A percentile compares a stretch with the other conserved stretches of the same genome.
Evolutionary conservation across 1,140 invertebrate genomes (phyloP).

Genomic region (Coelopa frigida): DNA sequence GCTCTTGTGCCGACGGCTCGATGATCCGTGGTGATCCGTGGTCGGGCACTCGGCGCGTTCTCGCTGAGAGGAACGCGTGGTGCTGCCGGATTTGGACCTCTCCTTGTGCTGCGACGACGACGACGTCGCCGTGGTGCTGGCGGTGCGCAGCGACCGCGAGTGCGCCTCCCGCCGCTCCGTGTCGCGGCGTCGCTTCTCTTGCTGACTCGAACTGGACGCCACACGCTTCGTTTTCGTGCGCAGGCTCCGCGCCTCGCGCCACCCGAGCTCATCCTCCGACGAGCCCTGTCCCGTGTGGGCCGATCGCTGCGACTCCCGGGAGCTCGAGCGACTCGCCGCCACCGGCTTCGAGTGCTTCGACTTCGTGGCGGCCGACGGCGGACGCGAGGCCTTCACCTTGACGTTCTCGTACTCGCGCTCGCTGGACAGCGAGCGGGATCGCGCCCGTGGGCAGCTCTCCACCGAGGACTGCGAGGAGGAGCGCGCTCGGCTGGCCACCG

Average conservation of each 20-base stretch:
- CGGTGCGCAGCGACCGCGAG: too few species aligned
- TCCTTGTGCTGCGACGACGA: background rate
- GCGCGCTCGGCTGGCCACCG: constrained; percentile 20
- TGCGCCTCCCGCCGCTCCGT: background rate
- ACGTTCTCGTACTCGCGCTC: constrained; percentile 15
- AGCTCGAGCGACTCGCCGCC: constrained; percentile 22
- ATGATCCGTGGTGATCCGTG: background rate
- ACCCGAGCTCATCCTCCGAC: constrained; percentile 23
- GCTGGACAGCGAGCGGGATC: constrained; percentile 25
- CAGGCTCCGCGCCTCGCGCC: constrained; percentile 6
- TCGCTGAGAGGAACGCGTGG: constrained; percentile 10
- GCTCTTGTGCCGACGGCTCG: background rate
- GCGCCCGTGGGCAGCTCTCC: constrained; percentile 37
- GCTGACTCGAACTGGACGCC: too few species aligned
- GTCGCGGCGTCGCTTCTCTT: background rate
- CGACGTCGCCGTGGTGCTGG: background rate
- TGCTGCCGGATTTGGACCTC: constrained; percentile 4
- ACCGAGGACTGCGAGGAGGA: constrained; percentile 39
- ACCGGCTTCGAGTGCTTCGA: background rate
- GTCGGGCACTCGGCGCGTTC: constrained; percentile 11
- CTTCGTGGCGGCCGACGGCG: background rate
- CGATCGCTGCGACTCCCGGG: constrained; percentile 26
- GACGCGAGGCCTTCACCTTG: background rate
- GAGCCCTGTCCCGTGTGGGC: constrained; percentile 26
- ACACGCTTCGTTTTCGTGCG: constrained; percentile 12